Percentiles rank a stretch among this genome's conserved stretches.
phyloP scores from a whole-genome alignment of 2,797 vertebrate genomes.

The Lithobates sylvaticus region DNA sequence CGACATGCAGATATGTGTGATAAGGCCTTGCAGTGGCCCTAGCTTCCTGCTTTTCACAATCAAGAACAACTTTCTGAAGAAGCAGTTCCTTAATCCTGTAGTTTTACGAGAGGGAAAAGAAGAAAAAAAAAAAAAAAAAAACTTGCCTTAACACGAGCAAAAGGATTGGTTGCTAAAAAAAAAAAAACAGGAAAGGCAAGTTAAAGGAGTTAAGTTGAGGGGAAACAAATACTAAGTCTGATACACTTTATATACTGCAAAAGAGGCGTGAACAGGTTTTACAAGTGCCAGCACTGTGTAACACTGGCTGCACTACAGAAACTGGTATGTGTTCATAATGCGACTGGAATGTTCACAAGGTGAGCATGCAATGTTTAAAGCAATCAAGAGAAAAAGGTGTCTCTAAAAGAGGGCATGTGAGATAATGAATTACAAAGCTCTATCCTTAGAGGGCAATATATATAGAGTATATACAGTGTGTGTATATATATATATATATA shows the following conservation, averaged over 20 bases:
- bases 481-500: too few relatives aligned
- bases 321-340: conserved; percentile 37
- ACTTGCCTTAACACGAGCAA: conserved; percentile 56
- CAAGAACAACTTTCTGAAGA: conserved; percentile 44
- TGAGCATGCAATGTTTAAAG: background rate
- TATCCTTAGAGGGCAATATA: background rate
- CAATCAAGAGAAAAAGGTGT: background rate
- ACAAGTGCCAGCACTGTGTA: conserved; percentile 16
- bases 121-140: conserved; percentile 17
- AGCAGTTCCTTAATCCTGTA: conserved; percentile 58
- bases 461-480: too few relatives aligned
- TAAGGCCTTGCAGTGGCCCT: conserved; percentile 28
- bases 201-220: conserved; percentile 48
- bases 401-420: background rate
- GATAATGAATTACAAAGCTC: background rate
- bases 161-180: conserved; percentile 44
- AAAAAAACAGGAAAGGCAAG: conserved; percentile 60
- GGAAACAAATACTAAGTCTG: conserved; percentile 9
- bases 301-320: background rate
- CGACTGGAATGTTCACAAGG: conserved; percentile 43
- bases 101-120: conserved; percentile 10
- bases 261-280: conserved; percentile 47
- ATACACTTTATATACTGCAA: conserved; percentile 19
- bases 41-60: conserved; percentile 57
- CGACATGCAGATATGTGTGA: conserved; percentile 36